Evolutionary conservation across 2,113 vertebrate species (phyloP), one percentile per base, ranked within the genome.

Genomic region (Tragulus kanchil): DNA sequence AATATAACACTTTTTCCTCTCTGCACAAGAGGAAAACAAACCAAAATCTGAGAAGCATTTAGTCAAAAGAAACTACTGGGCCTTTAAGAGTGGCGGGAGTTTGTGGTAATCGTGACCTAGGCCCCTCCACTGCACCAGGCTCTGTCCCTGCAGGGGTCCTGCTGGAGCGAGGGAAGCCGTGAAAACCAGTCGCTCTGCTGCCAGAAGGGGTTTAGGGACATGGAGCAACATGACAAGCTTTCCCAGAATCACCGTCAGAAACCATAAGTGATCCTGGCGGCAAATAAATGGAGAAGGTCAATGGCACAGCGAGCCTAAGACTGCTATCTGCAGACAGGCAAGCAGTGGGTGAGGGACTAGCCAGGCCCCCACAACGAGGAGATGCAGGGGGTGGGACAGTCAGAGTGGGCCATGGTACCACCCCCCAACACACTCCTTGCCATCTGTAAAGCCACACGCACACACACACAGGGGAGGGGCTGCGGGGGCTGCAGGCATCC

Each of bases 1-100:
- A 93, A 59, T 85, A 78, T 52, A 93, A 48, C 14, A 5, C 78
- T 45, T 89, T 26, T 85, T 92, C 48, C 92, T 97, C 82, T 67
- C 82, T 93, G 56, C 75, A 58, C 82, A 52, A 89, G 75, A 94
- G 56, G 82, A 93, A 92, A 96, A 85, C 85, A 85, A 52, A 90
- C 61, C 65, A 86, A 96, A 77, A 42, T 56, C 3, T 36, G 79
- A 86, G 50, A 89, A 86, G 5, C 67, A 86, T 67, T 84, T 61
- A 21, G 21, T 86, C 9, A 82, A 42, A 13, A 88, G 31, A 36
- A 79, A 36, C 59, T 25, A 16, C 5, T 48, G 17, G 31, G 31
- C 26, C 6, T 45, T 54, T 8, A 56, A 58, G 16, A 50, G 36
- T 14, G 11, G 14, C 11, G 15, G 3, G 23, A 54, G 13, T 12